These are phyloP conservation scores for Eidolon dupreanum DNA, from an alignment of 2,797 vertebrate species.

Conservation along the genomic window DNA sequence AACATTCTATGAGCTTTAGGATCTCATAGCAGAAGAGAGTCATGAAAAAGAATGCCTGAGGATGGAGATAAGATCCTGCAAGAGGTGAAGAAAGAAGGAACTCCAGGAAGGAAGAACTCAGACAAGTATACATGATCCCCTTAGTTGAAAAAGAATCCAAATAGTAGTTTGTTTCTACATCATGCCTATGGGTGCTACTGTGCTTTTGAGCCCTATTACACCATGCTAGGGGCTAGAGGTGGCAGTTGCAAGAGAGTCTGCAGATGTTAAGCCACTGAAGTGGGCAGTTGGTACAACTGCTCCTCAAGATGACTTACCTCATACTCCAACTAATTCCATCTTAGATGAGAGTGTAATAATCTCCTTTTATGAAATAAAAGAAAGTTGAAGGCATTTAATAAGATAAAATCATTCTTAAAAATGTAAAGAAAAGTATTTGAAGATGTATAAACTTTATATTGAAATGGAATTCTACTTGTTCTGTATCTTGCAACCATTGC, in stretches of 20 bases:
- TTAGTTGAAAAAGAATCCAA: not conserved
- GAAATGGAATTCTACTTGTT: not conserved
- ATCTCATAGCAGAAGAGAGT: slow-evolving; percentile 75
- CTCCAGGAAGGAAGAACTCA: slow-evolving; percentile 27
- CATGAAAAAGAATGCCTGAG: slow-evolving; percentile 64
- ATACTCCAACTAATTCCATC: not conserved
- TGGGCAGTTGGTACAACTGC: rapidly evolving
- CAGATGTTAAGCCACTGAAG: not conserved
- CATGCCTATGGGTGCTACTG: not conserved
- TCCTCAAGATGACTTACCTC: not conserved
- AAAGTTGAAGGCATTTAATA: slow-evolving; percentile 2
- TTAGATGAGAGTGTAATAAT: not conserved
- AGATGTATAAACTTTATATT: not conserved
- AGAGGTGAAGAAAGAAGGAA: slow-evolving; percentile 64
- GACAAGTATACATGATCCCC: not conserved
- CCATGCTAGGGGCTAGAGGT: not conserved
- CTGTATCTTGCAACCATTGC: not conserved
- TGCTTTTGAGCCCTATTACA: not conserved
- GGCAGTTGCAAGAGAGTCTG: not conserved
- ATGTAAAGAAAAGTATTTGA: slow-evolving; percentile 42
- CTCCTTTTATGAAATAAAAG: slow-evolving; percentile 43
- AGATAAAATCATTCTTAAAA: not conserved
- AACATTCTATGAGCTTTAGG: slow-evolving; percentile 82
- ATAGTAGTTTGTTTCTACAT: not conserved
- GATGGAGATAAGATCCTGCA: slow-evolving; percentile 67